Base-by-base conservation (phyloP, 1,140 invertebrate species). In the Atta cephalotes region DNA sequence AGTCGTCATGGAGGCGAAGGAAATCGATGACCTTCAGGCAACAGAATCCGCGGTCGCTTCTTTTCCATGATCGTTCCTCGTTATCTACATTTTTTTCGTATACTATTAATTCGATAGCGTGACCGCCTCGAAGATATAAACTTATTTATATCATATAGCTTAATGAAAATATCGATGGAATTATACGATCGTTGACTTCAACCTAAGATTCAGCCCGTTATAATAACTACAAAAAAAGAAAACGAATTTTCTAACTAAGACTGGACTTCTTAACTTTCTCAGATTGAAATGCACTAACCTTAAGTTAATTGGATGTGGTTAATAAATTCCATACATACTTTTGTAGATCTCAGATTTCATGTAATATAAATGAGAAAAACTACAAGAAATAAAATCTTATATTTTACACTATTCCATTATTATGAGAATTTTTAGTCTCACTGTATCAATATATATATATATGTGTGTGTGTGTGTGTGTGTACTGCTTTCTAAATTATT, bases 11-110 rank as follows among this genome's bases (percentile, higher is more conserved):
- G 81, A 78, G 63, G 71, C 81, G 81, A 87, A 78, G 81, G 81
- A 62, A 87, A 87, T 87, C 86, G 86, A 87, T 87, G 74, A 87
- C 86, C 86, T 70, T 71, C 51, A 35, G 81, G 56, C 79, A 58
- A 56, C 70, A 62, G 68, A 84, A 76, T 85, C 60, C 72, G 72
- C 45, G 56, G 66, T 51, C 45, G 71, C 31, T 76, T 86, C 62
- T 76, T 87, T 68, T 58, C 25, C 45, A 51, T n/a, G 39, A 39
- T 87, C 35, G 25, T 71, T 71, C 51, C 28, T 53, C 56, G 14
- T 80, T 68, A 63, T 25, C 84, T 51, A 25, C 14, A 56, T 72
- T 82, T 28, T 63, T 45, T 63, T 45, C 60, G 53, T 74, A 49
- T 14, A 31, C 63, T 58, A 21, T 80, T 80, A 86, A 78, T 49